Conservation (phyloP, 2,113 vertebrate genomes). For the Pycnonotus jocosus region DNA sequence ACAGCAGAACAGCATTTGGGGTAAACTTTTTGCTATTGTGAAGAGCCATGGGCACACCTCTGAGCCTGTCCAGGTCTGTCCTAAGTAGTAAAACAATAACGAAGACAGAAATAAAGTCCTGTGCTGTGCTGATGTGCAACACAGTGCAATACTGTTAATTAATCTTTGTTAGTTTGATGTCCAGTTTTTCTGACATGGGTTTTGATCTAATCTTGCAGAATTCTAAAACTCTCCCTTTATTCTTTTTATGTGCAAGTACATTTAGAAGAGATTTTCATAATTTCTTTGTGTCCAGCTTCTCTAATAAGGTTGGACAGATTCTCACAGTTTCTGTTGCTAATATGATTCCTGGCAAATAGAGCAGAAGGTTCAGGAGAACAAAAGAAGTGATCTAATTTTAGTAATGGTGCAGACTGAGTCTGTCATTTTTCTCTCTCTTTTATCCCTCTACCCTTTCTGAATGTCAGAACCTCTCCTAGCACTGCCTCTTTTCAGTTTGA, state of each 20-base stretch:
- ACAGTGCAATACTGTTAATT: background rate
- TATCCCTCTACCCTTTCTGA: slow-evolving; percentile 41
- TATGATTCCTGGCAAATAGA: slow-evolving; percentile 70
- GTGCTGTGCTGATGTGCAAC: background rate
- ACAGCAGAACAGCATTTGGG: background rate
- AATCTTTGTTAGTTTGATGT: background rate
- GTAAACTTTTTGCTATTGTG: background rate
- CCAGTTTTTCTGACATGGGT: background rate
- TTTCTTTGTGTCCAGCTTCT: slow-evolving; percentile 37
- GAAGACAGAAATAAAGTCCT: background rate
- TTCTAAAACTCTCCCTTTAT: background rate
- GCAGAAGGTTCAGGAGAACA: slow-evolving; percentile 70
- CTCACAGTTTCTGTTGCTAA: slow-evolving; percentile 71
- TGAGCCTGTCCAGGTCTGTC: background rate
- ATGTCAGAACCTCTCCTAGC: slow-evolving; percentile 44
- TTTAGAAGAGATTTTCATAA: slow-evolving; percentile 45
- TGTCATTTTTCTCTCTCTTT: slow-evolving; percentile 43
- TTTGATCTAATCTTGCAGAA: background rate
- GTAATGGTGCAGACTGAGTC: slow-evolving; percentile 53
- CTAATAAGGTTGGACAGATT: slow-evolving; percentile 63
- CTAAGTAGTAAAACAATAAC: background rate
- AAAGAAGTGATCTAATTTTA: slow-evolving; percentile 71
- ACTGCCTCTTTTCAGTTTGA: slow-evolving; percentile 29
- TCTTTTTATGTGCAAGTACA: background rate
- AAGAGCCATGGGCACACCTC: background rate